Base-by-base conservation (phyloP, 2,113 vertebrate genomes). In the Cepphus grylle region DNA sequence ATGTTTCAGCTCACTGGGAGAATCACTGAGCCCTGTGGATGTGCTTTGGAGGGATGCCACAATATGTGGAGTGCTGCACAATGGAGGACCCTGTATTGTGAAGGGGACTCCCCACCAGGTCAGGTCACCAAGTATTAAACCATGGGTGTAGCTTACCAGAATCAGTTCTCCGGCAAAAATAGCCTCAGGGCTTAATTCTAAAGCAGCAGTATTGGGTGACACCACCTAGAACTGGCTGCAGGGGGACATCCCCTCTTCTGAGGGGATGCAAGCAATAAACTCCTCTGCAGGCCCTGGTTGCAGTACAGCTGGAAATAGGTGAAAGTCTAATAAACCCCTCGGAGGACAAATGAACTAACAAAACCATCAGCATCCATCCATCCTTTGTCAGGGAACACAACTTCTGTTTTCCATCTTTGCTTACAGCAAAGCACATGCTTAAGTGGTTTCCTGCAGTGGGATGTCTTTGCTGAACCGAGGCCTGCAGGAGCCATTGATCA, bases 401-500 rank as follows among this genome's bases (percentile, higher is more conserved):
- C 43, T 59, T 23, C 73, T 72, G 77, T 43, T 62, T 82, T 38
- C 49, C 72, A 45, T 6, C 80, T 42, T 47, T 81, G 83, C 93
- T 89, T 26, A n/a, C 15, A 89, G 92, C 61, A 56, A 17, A 92
- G 86, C 80, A 34, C 90, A 53, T 8, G 52, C 81, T 80, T 27
- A 89, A 95, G 83, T 87, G 83, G 77, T 87, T 81, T 91, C 91
- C 91, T 96, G 93, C 88, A 85, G 91, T 0, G 17, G 82, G 86
- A 43, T 47, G 79, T 62, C 79, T 96, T 67, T 74, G 85, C 82
- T 83, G 92, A 91, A 87, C 77, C 0, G 8, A 79, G 82, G 72
- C 59, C 88, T 11, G 18, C 80, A 86, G 95, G 95, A 95, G 61
- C 49, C 86, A 96, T 92, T 92, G 95, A 96, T 95, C 91, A 79